A percentile compares a stretch with the other conserved stretches of the same genome.
Conservation (phyloP, 2,113 vertebrate species). For the Gymnorhina tibicen region DNA sequence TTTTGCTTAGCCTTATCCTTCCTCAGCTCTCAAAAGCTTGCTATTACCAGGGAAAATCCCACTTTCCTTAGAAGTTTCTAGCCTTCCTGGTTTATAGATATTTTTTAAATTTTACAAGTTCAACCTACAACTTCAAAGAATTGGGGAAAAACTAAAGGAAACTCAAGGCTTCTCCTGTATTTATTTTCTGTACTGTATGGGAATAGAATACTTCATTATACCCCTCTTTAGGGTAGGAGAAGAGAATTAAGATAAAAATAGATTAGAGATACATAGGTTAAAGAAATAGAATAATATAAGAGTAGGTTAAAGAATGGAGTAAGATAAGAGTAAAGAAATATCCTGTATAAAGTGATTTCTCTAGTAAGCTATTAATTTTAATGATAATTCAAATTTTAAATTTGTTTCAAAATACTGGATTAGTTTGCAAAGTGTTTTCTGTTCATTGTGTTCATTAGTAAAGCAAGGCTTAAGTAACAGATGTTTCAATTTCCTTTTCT, state of each 20-base stretch:
- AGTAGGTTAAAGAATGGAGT: neutral
- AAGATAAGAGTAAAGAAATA: neutral
- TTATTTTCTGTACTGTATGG: neutral
- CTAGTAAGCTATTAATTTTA: neutral
- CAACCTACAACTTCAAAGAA: neutral
- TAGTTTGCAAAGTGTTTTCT: neutral
- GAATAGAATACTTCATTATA: neutral
- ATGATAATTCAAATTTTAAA: neutral
- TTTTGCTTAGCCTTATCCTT: neutral
- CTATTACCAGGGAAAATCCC: neutral
- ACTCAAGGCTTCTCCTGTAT: neutral
- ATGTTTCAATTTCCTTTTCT: neutral
- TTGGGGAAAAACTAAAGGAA: neutral
- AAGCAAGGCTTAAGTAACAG: neutral
- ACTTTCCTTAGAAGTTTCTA: neutral
- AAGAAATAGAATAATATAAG: neutral
- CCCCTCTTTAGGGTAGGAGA: neutral
- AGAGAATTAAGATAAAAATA: neutral
- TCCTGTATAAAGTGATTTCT: neutral
- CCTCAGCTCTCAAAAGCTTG: neutral
- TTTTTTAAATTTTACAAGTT: neutral
- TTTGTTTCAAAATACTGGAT: neutral
- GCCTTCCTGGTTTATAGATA: neutral
- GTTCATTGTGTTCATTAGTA: neutral
- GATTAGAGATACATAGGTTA: neutral